Evolutionary conservation across 2,797 vertebrate genomes (phyloP).

Genomic region (Alosa sapidissima): DNA sequence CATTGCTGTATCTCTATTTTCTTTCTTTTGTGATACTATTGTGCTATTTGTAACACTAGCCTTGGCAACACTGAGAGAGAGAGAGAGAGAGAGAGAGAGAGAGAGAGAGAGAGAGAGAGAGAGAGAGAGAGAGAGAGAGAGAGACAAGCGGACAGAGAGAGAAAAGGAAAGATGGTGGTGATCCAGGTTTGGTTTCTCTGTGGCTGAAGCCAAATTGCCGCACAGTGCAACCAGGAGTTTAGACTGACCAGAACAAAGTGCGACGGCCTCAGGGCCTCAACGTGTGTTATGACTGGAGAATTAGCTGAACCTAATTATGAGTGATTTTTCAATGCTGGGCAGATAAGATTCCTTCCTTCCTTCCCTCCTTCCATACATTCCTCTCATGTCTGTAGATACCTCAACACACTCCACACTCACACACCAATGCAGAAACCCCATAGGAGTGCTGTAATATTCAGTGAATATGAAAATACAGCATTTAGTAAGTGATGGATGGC

Average conservation of each 20-base stretch:
- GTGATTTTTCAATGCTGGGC: background rate
- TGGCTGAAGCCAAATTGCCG: background rate
- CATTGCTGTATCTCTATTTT: too few species aligned
- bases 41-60: background rate
- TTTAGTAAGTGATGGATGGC: background rate
- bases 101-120: background rate
- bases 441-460: background rate
- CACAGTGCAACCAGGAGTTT: background rate
- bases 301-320: background rate
- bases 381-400: background rate
- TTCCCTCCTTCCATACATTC: background rate
- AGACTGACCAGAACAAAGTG: background rate
- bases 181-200: background rate
- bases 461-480: background rate
- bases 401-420: background rate
- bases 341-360: slow-evolving; percentile 1
- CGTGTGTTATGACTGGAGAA: background rate
- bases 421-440: too few species aligned
- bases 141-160: background rate
- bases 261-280: background rate
- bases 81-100: background rate
- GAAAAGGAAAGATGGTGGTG: background rate
- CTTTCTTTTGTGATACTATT: too few species aligned
- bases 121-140: background rate
- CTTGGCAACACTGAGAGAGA: background rate